phyloP scores from a whole-genome alignment of 2,797 vertebrate genomes.

The Astyanax mexicanus region DNA sequence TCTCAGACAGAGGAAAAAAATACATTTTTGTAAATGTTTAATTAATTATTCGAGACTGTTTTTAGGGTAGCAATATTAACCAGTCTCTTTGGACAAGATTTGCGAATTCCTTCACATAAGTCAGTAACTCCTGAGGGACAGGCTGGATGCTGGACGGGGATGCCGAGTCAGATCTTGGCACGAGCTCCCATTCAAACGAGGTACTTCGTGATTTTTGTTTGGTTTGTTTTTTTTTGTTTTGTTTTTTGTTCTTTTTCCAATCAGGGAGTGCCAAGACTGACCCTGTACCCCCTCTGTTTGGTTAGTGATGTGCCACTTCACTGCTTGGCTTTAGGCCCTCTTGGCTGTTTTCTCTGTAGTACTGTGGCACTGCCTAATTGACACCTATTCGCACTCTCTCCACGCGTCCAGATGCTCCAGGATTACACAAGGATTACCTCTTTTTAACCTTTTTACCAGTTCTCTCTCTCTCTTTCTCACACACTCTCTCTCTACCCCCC shows the following conservation, averaged over 20 bases:
- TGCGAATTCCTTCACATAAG: conserved; percentile 74
- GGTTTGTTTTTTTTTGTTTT: neutral
- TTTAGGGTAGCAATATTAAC: conserved; percentile 82
- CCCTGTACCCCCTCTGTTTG: conserved; percentile 33
- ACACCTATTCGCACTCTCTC: conserved; percentile 70
- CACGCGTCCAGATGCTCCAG: conserved; percentile 62
- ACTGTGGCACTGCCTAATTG: conserved; percentile 62
- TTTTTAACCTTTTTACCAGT: conserved; percentile 78
- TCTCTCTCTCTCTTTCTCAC: conserved; percentile 71
- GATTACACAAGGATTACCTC: conserved; percentile 74
- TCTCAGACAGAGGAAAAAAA: conserved; percentile 66
- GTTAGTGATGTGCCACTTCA: neutral
- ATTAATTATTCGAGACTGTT: conserved; percentile 77
- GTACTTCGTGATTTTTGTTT: conserved; percentile 75
- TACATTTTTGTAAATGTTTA: conserved; percentile 67
- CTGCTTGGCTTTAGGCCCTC: conserved; percentile 59
- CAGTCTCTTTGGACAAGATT: conserved; percentile 74
- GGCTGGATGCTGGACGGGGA: conserved; percentile 48
- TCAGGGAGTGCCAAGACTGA: conserved; percentile 64
- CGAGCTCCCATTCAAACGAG: conserved; percentile 80
- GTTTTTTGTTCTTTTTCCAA: conserved; percentile 18
- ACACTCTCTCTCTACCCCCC: conserved; percentile 72
- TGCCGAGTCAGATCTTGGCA: conserved; percentile 61
- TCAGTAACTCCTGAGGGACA: conserved; percentile 70
- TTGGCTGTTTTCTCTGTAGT: conserved; percentile 61